A percentile compares a stretch with the other conserved stretches of the same genome.
phyloP scores from a whole-genome alignment of 2,888 invertebrate genomes.

The Drosophila putrida region DNA sequence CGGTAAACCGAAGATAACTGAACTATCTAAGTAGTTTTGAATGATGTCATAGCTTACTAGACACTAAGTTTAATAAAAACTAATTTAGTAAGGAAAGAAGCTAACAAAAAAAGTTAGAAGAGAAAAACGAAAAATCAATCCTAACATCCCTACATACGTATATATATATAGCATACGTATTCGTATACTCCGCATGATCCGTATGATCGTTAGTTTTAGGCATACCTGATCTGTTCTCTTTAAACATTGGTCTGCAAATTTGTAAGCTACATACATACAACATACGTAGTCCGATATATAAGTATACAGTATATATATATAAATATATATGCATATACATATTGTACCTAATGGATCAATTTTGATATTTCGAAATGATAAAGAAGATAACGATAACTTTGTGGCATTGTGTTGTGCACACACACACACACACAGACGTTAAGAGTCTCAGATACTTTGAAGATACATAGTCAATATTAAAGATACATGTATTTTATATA shows the following conservation, averaged over 20 bases:
- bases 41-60: conserved; percentile 9
- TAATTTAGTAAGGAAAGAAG: conserved; percentile 1
- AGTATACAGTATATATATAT: conserved; percentile 19
- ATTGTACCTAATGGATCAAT: conserved; percentile 5
- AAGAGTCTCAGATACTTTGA: conserved; percentile 26
- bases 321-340: conserved; percentile 11
- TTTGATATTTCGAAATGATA: not conserved
- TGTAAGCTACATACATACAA: conserved; percentile 43
- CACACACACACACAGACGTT: conserved; percentile 13
- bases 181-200: conserved; percentile 1
- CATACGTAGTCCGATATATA: conserved; percentile 17
- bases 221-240: conserved; percentile 16
- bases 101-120: not conserved
- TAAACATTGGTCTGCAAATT: conserved; percentile 20
- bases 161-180: conserved; percentile 2
- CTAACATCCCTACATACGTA: conserved; percentile 1
- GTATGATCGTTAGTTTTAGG: not conserved
- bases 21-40: not conserved
- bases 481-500: conserved; percentile 21
- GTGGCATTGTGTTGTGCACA: conserved; percentile 11
- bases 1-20: not conserved
- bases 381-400: not conserved
- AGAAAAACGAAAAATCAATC: not conserved
- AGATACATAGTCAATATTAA: conserved; percentile 21
- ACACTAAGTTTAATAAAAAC: not conserved